Conservation (phyloP, 2,888 invertebrate genomes). For the Drosophila dives region DNA sequence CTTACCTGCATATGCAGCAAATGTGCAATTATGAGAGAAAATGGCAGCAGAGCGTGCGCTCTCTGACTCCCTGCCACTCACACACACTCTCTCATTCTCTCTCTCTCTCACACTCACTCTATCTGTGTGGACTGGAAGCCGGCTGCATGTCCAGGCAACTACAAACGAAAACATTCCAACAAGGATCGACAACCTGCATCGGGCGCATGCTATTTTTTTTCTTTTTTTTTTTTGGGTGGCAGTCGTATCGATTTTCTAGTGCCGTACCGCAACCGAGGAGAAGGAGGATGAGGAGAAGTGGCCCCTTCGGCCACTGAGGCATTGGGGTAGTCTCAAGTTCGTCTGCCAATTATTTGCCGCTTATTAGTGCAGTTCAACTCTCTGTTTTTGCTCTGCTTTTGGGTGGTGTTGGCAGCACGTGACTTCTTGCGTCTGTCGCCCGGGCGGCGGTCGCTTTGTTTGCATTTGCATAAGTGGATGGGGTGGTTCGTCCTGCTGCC, state of each 20-base stretch:
- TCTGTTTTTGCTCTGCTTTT: conserved; percentile 14
- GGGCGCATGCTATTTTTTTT: conserved; percentile 18
- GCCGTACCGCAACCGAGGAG: conserved; percentile 32
- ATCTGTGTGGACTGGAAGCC: conserved; percentile 42
- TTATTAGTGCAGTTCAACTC: conserved; percentile 63
- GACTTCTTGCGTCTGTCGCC: conserved; percentile 64
- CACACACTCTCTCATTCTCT: neutral
- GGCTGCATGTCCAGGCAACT: conserved; percentile 40
- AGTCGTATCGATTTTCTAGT: conserved; percentile 72
- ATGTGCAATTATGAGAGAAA: conserved; percentile 37
- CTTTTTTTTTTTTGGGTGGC: conserved; percentile 46
- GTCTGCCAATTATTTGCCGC: conserved; percentile 79
- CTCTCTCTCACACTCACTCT: neutral
- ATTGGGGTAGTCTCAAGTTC: conserved; percentile 79
- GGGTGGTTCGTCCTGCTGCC: conserved; percentile 25
- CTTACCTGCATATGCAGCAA: conserved; percentile 43
- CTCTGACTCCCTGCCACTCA: conserved; percentile 1
- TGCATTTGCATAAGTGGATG: conserved; percentile 63
- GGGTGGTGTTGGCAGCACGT: conserved; percentile 70
- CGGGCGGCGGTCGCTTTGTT: conserved; percentile 59
- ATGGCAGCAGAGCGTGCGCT: conserved; percentile 4
- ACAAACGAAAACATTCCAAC: conserved; percentile 54
- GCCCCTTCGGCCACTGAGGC: conserved; percentile 42
- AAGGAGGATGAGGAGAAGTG: neutral
- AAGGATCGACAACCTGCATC: conserved; percentile 76